Percentiles rank a stretch among this genome's conserved stretches.
Evolutionary conservation across 1,140 invertebrate species (phyloP).

Genomic region (Lutraria rhynchaena): DNA sequence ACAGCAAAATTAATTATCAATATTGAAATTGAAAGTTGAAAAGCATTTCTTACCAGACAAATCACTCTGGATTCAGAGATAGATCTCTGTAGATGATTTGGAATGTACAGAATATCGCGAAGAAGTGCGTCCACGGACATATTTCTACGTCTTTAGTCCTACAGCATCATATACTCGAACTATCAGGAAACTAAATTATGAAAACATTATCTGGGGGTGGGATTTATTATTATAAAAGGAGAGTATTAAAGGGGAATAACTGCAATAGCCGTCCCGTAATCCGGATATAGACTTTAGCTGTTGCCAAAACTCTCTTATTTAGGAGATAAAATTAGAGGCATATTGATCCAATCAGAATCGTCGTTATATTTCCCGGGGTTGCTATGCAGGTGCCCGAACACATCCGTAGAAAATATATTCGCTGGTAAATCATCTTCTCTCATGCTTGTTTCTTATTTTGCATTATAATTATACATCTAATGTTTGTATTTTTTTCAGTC

Average conservation of each 20-base stretch:
- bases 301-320: no score
- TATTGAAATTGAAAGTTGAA: background rate
- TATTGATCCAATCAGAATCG: conserved; percentile 28
- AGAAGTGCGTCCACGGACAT: conserved; percentile 27
- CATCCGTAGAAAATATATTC: conserved; percentile 15
- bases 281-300: no score
- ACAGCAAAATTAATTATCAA: background rate
- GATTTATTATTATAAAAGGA: conserved; percentile 28
- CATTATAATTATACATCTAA: no score
- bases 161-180: background rate
- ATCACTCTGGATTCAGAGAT: conserved; percentile 27
- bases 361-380: conserved; percentile 49
- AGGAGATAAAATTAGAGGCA: no score
- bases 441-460: no score
- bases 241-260: background rate
- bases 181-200: background rate
- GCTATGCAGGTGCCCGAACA: conserved; percentile 56
- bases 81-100: conserved; percentile 43
- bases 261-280: background rate
- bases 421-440: no score
- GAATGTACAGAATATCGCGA: conserved; percentile 43
- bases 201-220: conserved; percentile 12
- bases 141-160: background rate
- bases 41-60: conserved; percentile 44
- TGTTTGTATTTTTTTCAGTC: no score